Conservation (phyloP, 2,797 vertebrate genomes). For the Schizopygopsis malacanthus region DNA sequence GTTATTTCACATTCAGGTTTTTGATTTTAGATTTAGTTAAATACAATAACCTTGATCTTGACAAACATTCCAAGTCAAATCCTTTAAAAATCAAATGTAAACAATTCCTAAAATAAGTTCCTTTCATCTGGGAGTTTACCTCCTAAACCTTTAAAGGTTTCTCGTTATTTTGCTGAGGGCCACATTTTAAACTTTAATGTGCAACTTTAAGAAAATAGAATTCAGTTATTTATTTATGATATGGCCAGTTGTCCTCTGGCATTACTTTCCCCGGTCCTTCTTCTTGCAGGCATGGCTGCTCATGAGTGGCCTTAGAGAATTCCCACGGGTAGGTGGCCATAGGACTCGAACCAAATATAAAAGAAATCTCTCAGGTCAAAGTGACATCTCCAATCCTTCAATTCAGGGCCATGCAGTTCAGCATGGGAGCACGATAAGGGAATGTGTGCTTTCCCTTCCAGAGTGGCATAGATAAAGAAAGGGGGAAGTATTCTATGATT, state of each 20-base stretch:
- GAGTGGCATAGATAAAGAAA: background rate
- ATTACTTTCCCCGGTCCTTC: slow-evolving; percentile 31
- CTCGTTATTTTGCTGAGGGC: slow-evolving; percentile 4
- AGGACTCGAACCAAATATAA: slow-evolving; percentile 41
- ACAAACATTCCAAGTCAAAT: background rate
- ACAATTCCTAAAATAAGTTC: slow-evolving; percentile 12
- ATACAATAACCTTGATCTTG: background rate
- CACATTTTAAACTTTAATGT: slow-evolving; percentile 58
- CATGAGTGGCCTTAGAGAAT: slow-evolving; percentile 9
- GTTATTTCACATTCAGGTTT: background rate
- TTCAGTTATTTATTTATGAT: slow-evolving; percentile 59
- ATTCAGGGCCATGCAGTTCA: slow-evolving; percentile 6
- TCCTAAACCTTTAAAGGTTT: slow-evolving; percentile 25
- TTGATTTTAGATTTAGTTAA: background rate
- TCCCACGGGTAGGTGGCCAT: slow-evolving; percentile 37
- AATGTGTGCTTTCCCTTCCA: background rate
- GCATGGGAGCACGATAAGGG: background rate
- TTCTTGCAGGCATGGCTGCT: slow-evolving; percentile 20
- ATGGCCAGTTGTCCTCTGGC: slow-evolving; percentile 41
- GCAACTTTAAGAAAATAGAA: slow-evolving; percentile 53
- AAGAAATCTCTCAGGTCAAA: slow-evolving; percentile 42
- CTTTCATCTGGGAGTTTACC: slow-evolving; percentile 22
- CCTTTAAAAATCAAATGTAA: slow-evolving; percentile 14
- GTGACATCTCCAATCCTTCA: slow-evolving; percentile 41
- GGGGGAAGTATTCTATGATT: background rate